Percentiles rank a stretch among this genome's conserved stretches.
These are phyloP conservation scores for Pterocles orientalis DNA, from an alignment of 2,113 vertebrate genomes.

Conservation along the genomic window DNA sequence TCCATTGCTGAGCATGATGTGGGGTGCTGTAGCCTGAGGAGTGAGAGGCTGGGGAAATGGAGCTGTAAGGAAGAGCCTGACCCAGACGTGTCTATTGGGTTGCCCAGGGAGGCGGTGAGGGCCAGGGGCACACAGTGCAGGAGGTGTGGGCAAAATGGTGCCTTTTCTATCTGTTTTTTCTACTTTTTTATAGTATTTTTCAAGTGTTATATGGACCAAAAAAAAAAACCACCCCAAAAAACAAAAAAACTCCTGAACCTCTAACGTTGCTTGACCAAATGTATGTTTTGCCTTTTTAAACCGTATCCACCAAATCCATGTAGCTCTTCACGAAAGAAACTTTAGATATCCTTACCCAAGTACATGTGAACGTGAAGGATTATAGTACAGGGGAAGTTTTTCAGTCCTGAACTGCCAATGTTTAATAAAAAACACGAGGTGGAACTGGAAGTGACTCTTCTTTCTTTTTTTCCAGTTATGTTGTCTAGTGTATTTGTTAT, in stretches of 20 bases:
- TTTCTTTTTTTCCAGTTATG: not conserved
- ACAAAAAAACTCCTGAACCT: not conserved
- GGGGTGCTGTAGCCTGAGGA: not conserved
- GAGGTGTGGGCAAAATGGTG: not conserved
- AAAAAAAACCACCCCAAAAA: not conserved
- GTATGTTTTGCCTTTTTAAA: not conserved
- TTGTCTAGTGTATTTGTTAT: not conserved
- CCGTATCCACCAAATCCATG: not conserved
- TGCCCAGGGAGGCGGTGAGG: not conserved
- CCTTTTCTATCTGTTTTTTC: not conserved
- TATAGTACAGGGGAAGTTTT: not conserved
- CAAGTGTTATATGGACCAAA: not conserved
- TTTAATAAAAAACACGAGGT: not conserved
- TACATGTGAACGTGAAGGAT: not conserved
- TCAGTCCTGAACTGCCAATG: not conserved
- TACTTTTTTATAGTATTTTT: not conserved
- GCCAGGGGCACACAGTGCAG: accelerated
- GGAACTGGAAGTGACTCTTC: not conserved
- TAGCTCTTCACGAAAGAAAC: not conserved
- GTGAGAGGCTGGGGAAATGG: not conserved
- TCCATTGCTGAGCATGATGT: not conserved
- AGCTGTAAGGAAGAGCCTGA: not conserved
- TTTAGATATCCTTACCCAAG: not conserved
- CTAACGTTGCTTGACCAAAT: not conserved
- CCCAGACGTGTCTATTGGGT: accelerated